A percentile compares a stretch with the other conserved stretches of the same genome.
Evolutionary conservation across 2,113 vertebrate species (phyloP).

Genomic region (Nematolebias whitei): DNA sequence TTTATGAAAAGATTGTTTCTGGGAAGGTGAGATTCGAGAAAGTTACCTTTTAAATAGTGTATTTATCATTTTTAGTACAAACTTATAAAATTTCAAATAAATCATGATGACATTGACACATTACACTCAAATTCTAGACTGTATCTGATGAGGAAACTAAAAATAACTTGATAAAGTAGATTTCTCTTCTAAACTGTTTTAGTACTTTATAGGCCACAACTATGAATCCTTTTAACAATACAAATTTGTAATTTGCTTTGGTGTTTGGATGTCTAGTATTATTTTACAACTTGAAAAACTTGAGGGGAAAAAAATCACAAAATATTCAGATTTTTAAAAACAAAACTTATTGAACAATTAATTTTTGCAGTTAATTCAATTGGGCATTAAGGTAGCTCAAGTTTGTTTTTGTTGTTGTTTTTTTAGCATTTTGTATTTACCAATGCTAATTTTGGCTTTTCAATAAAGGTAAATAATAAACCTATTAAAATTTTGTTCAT

Average conservation of each 20-base stretch:
- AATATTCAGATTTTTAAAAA: not conserved
- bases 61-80: too few species aligned
- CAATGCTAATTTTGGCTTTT: not conserved
- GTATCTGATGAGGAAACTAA: not conserved
- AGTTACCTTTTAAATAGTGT: not conserved
- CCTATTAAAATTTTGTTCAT: not conserved
- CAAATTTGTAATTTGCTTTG: not conserved
- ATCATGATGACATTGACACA: too few species aligned
- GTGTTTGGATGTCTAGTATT: constrained; percentile 5
- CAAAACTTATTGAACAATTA: too few species aligned
- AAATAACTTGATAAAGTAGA: not conserved
- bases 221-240: not conserved
- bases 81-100: too few species aligned
- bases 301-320: too few species aligned
- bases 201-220: too few species aligned
- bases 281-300: not conserved
- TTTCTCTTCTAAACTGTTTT: too few species aligned
- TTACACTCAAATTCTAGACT: not conserved
- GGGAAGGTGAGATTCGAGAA: constrained; percentile 84
- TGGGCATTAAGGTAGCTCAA: not conserved
- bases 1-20: constrained; percentile 96
- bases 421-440: not conserved
- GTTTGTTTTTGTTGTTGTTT: too few species aligned
- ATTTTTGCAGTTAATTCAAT: not conserved
- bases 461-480: not conserved